Base-by-base conservation (phyloP, 2,888 invertebrate species). In the Stenodera caucasica region DNA sequence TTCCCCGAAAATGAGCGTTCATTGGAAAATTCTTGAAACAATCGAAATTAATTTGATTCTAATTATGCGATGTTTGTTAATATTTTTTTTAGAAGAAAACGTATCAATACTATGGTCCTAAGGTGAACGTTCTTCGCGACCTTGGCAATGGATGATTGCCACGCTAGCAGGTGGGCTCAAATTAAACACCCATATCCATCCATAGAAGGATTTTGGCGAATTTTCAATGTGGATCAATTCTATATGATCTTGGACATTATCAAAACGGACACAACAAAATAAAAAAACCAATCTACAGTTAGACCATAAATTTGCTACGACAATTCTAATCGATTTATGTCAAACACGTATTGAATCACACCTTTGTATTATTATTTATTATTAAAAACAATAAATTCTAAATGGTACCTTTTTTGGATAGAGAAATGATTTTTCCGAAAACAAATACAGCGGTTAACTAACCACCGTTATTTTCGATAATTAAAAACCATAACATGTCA, bases 91-190 rank as follows among this genome's bases (percentile, higher is more conserved):
- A 33, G 35, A 11, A 55, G 51, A 45, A 61, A 57, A 57, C 66
- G 56, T 64, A 67, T 71, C 67, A 71, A 67, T 70, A 71, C 70
- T 72, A 61, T 57, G 69, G 66, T 70, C 70, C 68, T 66, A 68
- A 77, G 78, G 78, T 78, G 76, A 78, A 78, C 66, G 78, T 70
- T 77, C 78, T 76, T 66, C 45, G 64, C 76, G 77, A 78, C 79
- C 79, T 79, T 79, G 78, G 70, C 77, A 77, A 73, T 77, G 74
- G 70, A 61, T 63, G 62, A 64, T 63, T 62, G 64, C 63, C 63
- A 63, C 63, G 63, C 63, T 51, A 60, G 63, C 63, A 63, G 60
- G 63, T 63, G 63, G 63, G 50, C 53, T 58, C 55, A 55, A 57
- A 35, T 45, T 4, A 26, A 45, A 12, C 45, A 21, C 21, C 45